These are phyloP conservation scores for Leucopsar rothschildi DNA, from an alignment of 2,113 vertebrate genomes.

Conservation along the genomic window DNA sequence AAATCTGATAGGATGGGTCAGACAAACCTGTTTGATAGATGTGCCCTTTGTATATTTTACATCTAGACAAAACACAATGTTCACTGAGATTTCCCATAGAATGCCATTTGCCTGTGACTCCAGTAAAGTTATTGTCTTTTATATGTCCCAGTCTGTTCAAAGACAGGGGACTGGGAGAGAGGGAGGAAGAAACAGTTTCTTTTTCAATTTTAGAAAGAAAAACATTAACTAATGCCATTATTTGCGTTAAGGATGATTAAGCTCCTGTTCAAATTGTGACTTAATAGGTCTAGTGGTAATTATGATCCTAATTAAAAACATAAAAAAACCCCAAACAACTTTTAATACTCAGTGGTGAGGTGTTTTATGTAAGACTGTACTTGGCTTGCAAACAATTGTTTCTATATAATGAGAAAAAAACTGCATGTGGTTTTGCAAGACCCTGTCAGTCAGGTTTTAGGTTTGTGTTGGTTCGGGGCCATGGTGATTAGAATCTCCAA, in stretches of 20 bases:
- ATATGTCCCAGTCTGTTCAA: background rate
- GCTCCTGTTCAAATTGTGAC: background rate
- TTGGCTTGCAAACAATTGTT: slow-evolving; percentile 54
- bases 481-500: slow-evolving; percentile 36
- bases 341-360: slow-evolving; percentile 36
- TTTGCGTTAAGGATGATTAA: slow-evolving; percentile 6
- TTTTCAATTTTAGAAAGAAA: slow-evolving; percentile 19
- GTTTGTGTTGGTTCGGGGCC: slow-evolving; percentile 18
- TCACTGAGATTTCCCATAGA: background rate
- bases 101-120: background rate
- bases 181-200: background rate
- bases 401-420: slow-evolving; percentile 44
- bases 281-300: slow-evolving; percentile 36
- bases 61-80: background rate
- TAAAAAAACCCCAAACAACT: background rate
- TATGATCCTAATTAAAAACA: slow-evolving; percentile 43
- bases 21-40: background rate
- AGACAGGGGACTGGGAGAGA: background rate
- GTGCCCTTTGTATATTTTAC: background rate
- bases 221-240: background rate
- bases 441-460: slow-evolving; percentile 54
- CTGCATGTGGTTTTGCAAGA: slow-evolving; percentile 52
- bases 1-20: background rate
- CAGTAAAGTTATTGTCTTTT: background rate
- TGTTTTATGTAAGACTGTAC: slow-evolving; percentile 21